These are phyloP conservation scores for Zosterops japonicus DNA, from an alignment of 2,113 vertebrate species.

Conservation along the genomic window DNA sequence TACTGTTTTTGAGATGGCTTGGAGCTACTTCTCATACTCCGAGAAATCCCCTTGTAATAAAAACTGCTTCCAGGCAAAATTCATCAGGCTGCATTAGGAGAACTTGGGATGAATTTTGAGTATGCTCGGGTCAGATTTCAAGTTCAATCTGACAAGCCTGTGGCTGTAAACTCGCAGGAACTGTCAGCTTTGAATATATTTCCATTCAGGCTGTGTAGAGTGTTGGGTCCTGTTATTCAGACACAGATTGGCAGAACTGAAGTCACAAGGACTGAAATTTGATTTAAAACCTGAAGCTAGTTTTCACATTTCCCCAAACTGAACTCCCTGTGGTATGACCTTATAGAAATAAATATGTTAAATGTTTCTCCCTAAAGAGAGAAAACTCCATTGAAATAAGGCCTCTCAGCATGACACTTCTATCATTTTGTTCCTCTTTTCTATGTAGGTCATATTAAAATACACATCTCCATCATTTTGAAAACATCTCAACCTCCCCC, in stretches of 20 bases:
- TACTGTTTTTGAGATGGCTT: conserved; percentile 2
- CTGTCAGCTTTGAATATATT: conserved; percentile 41
- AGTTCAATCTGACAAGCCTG: conserved; percentile 44
- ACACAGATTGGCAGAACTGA: neutral
- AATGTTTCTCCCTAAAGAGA: neutral
- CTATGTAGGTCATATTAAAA: neutral
- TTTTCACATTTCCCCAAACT: neutral
- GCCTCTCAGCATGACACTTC: neutral
- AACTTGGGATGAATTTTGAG: conserved; percentile 59
- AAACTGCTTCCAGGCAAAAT: conserved; percentile 49
- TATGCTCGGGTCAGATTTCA: conserved; percentile 23
- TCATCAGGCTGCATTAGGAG: conserved; percentile 25
- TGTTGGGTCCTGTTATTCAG: neutral
- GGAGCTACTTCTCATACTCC: conserved; percentile 20
- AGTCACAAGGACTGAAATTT: neutral
- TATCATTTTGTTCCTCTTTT: neutral
- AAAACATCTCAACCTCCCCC: neutral
- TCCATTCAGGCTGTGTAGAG: neutral
- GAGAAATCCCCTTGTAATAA: conserved; percentile 52
- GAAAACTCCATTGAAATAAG: neutral
- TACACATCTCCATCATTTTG: neutral
- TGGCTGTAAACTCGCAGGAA: conserved; percentile 45
- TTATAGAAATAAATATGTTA: neutral
- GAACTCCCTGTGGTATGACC: neutral
- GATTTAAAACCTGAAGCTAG: neutral